These are phyloP conservation scores for Eucera pruinosa DNA, from an alignment of 2,888 invertebrate genomes.

Conservation along the genomic window DNA sequence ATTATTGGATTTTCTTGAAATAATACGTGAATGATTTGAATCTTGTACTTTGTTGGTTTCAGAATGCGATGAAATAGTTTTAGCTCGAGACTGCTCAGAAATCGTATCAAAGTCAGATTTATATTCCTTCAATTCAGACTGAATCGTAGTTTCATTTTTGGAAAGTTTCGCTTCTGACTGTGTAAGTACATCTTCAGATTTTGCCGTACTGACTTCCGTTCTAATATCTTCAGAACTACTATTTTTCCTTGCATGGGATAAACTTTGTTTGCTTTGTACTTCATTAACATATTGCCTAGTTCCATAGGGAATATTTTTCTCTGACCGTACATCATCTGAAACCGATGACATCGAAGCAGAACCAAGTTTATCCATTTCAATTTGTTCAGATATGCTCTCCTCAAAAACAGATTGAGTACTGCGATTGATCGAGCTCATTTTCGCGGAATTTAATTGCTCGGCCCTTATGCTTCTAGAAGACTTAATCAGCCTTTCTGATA, in stretches of 20 bases:
- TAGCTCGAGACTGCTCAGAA: conserved; percentile 36
- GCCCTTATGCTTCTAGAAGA: conserved; percentile 23
- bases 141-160: conserved; percentile 29
- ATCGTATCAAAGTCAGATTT: conserved; percentile 32
- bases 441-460: conserved; percentile 49
- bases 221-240: conserved; percentile 63
- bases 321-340: conserved; percentile 45
- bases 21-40: conserved; percentile 28
- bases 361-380: conserved; percentile 46
- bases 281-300: conserved; percentile 12
- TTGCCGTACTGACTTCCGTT: conserved; percentile 61
- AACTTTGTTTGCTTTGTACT: conserved; percentile 15
- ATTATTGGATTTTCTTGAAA: conserved; percentile 20
- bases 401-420: conserved; percentile 69
- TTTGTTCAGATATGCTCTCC: conserved; percentile 56
- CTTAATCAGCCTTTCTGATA: conserved; percentile 25
- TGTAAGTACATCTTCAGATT: conserved; percentile 50
- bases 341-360: conserved; percentile 38
- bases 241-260: conserved; percentile 3
- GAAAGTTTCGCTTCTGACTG: conserved; percentile 42
- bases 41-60: conserved; percentile 13
- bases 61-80: conserved; percentile 31
- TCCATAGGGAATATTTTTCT: conserved; percentile 42
- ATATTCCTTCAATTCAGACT: conserved; percentile 41
- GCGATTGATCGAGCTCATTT: conserved; percentile 47